Conservation (phyloP, 2,797 vertebrate species). For the Amblyraja radiata region DNA sequence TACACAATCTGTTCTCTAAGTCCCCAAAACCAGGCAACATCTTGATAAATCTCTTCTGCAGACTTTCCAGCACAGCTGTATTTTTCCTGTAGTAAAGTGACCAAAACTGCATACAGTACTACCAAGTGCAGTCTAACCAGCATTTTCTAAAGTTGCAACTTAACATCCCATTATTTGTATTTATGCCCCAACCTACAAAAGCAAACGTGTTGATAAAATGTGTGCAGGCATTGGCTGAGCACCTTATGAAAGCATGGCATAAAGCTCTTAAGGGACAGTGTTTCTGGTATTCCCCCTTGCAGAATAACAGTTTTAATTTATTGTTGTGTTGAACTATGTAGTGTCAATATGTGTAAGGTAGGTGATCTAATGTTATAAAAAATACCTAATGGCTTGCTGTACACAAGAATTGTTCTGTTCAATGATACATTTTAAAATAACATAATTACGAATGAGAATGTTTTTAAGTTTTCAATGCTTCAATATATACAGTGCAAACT, state of each 20-base stretch:
- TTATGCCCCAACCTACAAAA: no score
- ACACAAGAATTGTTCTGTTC: neutral
- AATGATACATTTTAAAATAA: neutral
- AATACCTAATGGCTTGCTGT: neutral
- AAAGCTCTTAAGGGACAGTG: neutral
- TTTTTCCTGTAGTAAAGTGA: no score
- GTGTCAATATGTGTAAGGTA: neutral
- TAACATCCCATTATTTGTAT: no score
- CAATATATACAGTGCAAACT: neutral
- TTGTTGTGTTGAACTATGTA: neutral
- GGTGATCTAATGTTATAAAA: neutral
- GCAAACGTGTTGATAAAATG: no score
- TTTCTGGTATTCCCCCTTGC: neutral
- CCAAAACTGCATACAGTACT: no score
- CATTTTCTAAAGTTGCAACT: no score
- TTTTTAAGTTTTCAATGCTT: neutral
- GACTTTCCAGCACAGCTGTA: no score
- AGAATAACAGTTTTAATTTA: neutral
- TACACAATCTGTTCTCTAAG: no score
- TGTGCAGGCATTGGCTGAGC: neutral
- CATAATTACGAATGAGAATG: neutral
- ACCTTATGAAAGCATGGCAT: conserved; percentile 13
- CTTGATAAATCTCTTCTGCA: no score
- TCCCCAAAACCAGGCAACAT: no score
- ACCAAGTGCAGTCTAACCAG: no score